These are phyloP conservation scores for Prionailurus bengalensis DNA, from an alignment of 2,113 vertebrate genomes.

Conservation along the genomic window DNA sequence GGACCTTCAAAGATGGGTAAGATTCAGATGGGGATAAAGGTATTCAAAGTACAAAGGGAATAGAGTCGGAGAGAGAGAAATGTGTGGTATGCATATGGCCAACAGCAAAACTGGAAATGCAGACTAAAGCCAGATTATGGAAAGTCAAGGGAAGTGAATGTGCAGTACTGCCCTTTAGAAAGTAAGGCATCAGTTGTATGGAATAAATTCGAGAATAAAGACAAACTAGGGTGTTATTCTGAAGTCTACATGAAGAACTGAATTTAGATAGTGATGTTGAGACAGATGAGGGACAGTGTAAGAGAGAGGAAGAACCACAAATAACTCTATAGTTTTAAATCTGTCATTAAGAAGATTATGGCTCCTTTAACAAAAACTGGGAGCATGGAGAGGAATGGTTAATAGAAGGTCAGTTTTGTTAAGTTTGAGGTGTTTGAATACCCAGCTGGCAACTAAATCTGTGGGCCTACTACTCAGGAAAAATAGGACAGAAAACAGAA, in stretches of 20 bases:
- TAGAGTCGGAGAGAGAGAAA: background rate
- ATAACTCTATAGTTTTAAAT: background rate
- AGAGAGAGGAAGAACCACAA: background rate
- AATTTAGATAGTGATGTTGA: background rate
- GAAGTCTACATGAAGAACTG: background rate
- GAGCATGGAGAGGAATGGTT: background rate
- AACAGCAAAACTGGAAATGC: background rate
- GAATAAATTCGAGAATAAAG: background rate
- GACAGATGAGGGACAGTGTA: background rate
- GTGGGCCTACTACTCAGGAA: background rate
- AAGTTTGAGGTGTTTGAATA: slow-evolving; percentile 1
- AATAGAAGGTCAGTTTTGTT: background rate
- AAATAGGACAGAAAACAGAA: background rate
- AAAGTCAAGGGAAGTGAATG: background rate
- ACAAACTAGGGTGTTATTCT: background rate
- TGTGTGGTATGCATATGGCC: background rate
- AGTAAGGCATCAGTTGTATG: background rate
- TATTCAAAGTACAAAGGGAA: background rate
- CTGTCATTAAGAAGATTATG: background rate
- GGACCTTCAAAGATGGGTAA: background rate
- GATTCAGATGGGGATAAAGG: background rate
- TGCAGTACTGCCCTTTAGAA: background rate
- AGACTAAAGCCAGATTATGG: background rate
- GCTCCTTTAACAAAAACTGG: slow-evolving; percentile 17
- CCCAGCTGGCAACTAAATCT: background rate